Base-by-base conservation (phyloP, 2,888 invertebrate species). In the Stratiomys singularior region DNA sequence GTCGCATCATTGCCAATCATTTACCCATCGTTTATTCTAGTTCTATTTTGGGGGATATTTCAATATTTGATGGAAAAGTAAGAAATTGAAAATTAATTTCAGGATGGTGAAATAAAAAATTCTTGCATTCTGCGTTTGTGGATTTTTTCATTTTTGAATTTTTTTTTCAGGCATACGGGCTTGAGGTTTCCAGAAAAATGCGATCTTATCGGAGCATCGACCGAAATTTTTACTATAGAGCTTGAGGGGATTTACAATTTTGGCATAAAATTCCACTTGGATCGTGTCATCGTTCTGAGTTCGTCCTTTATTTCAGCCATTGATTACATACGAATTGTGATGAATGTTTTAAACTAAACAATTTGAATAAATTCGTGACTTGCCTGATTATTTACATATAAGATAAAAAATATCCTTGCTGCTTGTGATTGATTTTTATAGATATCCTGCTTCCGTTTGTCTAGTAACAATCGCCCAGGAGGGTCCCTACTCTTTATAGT, bases 21-120 rank as follows among this genome's bases (percentile, higher is more conserved):
- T 15, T 89, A 89, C 81, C 89, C 89, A 9, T 13, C 87, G 15
- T 87, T 89, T 78, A 80, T 89, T 30, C 47, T 86, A 5, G 79
- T 81, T 5, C 78, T 87, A 76, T 88, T 88, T 1, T 89, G 87
- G 80, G 87, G 87, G 79, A 87, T 87, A 0, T 86, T 83, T 72
- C 88, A 89, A 83, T 85, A 87, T 9, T 84, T 89, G 5, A 87
- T 85, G 80, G 80, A 88, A 72, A 88, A 89, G 89, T 89, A 81
- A 7, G 37, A 37, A 37, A 37, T 37, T n/a, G n/a, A n/a, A n/a
- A n/a, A n/a, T n/a, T n/a, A n/a, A n/a, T n/a, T n/a, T n/a, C n/a
- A n/a, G n/a, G n/a, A n/a, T n/a, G n/a, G n/a, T n/a, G n/a, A n/a
- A n/a, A n/a, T n/a, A n/a, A n/a, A n/a, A n/a, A n/a, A n/a, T n/a